Conservation (phyloP, 2,888 invertebrate genomes). For the Anarsia innoxiella region DNA sequence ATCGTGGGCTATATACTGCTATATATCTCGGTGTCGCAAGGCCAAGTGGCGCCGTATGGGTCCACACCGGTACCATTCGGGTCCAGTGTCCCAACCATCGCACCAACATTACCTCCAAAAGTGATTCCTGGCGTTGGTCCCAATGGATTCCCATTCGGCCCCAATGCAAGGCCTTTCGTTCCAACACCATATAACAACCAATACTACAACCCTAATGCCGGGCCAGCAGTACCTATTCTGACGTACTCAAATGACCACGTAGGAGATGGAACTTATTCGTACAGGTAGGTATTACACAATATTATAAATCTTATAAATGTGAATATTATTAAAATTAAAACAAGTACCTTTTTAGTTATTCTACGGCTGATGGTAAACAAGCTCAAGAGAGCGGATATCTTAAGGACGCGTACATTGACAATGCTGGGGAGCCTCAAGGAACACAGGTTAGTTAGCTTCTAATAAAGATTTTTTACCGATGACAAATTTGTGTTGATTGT, state of each 20-base stretch:
- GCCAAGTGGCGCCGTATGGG: slow-evolving; percentile 12
- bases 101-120: slow-evolving; percentile 11
- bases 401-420: slow-evolving; percentile 80
- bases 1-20: slow-evolving; percentile 18
- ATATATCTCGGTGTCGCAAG: slow-evolving; percentile 15
- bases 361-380: slow-evolving; percentile 85
- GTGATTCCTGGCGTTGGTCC: slow-evolving; percentile 1
- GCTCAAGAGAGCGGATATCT: slow-evolving; percentile 85
- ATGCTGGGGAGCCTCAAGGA: slow-evolving; percentile 78
- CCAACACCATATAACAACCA: slow-evolving; percentile 36
- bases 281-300: slow-evolving; percentile 50
- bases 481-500: too few species aligned
- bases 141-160: slow-evolving; percentile 19
- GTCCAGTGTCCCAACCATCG: slow-evolving; percentile 9
- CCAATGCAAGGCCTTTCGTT: slow-evolving; percentile 22
- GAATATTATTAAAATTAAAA: not conserved
- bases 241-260: slow-evolving; percentile 71
- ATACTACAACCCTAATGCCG: slow-evolving; percentile 37
- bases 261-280: slow-evolving; percentile 77
- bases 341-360: slow-evolving; percentile 71
- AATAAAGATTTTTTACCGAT: not conserved
- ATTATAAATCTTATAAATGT: too few species aligned
- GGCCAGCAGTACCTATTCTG: slow-evolving; percentile 64
- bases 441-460: slow-evolving; percentile 46
- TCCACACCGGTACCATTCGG: slow-evolving; percentile 11